A percentile compares a stretch with the other conserved stretches of the same genome.
Evolutionary conservation across 1,140 invertebrate genomes (phyloP).

Genomic region (Trichomalopsis sarcophagae): DNA sequence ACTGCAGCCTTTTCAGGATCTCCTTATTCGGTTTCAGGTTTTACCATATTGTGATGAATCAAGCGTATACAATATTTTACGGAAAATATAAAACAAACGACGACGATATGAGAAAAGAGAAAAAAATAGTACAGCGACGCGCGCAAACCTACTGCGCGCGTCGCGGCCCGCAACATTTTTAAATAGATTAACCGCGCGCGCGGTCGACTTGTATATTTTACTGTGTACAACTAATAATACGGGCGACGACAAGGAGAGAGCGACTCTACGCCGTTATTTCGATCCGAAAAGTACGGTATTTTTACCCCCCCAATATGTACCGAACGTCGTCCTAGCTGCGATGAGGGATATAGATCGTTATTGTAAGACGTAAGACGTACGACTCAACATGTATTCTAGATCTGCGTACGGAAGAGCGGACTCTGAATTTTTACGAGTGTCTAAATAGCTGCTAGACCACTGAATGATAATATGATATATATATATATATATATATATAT

Average conservation of each 20-base stretch:
- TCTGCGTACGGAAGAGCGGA: slow-evolving; percentile 10
- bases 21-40: slow-evolving; percentile 40
- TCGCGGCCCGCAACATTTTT: not conserved
- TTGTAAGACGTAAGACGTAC: too few relatives aligned
- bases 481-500: too few relatives aligned
- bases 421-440: not conserved
- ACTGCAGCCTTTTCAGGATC: slow-evolving; percentile 43
- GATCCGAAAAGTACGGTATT: not conserved
- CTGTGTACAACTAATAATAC: not conserved
- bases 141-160: not conserved
- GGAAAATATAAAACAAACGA: not conserved
- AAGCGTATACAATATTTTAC: slow-evolving; percentile 33
- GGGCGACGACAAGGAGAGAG: slow-evolving; percentile 29
- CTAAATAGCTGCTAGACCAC: not conserved
- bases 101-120: not conserved
- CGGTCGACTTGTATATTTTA: not conserved
- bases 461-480: not conserved
- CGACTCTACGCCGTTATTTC: not conserved
- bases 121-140: too few relatives aligned
- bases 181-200: slow-evolving; percentile 31
- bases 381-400: not conserved
- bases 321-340: too few relatives aligned
- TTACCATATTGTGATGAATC: slow-evolving; percentile 37
- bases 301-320: too few relatives aligned
- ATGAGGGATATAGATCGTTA: too few relatives aligned